Percentiles rank a stretch among this genome's conserved stretches.
phyloP scores from a whole-genome alignment of 2,113 vertebrate genomes.

The Ochotona princeps region DNA sequence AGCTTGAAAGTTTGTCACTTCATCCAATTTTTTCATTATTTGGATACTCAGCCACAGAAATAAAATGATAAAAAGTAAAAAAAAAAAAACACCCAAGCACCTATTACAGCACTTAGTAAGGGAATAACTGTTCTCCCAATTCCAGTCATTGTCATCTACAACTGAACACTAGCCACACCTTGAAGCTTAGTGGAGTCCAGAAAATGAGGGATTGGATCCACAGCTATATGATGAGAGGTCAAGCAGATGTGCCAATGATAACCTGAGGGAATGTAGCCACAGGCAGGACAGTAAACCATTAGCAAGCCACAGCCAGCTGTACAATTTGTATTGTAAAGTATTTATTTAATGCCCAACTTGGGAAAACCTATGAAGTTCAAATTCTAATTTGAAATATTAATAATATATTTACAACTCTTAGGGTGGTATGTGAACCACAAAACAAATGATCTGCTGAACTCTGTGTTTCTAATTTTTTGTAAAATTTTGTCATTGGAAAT shows the following conservation, averaged over 20 bases:
- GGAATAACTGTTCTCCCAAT: not conserved
- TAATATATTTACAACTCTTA: not conserved
- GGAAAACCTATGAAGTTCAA: not conserved
- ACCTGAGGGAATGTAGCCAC: not conserved
- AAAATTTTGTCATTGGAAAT: constrained; percentile 42
- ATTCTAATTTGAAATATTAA: not conserved
- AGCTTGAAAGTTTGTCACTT: not conserved
- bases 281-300: not conserved
- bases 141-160: not conserved
- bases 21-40: not conserved
- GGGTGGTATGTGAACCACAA: not conserved
- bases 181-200: not conserved
- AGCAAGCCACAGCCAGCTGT: not conserved
- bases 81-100: not conserved
- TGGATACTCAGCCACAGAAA: not conserved
- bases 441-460: not conserved
- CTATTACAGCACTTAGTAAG: not conserved
- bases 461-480: not conserved
- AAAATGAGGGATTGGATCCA: not conserved
- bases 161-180: not conserved
- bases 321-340: not conserved
- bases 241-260: not conserved
- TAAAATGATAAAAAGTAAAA: not conserved
- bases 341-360: not conserved
- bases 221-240: not conserved